Evolutionary conservation across 92 coral and sea anemone genomes (phyloP).

Genomic region (Micromussa lordhowensis): DNA sequence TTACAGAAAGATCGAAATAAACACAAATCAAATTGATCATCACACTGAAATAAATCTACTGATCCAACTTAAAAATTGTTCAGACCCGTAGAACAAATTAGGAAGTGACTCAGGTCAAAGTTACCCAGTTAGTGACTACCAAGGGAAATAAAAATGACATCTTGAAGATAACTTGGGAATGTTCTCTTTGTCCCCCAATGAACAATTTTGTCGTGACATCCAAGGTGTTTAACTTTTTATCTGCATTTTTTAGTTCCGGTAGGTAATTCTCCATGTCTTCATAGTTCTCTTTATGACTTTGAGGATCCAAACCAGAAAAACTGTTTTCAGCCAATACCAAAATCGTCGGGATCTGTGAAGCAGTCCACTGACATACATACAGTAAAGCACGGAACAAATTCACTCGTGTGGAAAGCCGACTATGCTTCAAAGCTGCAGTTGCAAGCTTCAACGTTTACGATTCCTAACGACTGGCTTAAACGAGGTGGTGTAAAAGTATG

Average conservation of each 20-base stretch:
- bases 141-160: too few species aligned
- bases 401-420: constrained; percentile 32
- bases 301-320: neutral
- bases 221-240: neutral
- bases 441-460: neutral
- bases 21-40: neutral
- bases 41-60: too few species aligned
- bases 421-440: neutral
- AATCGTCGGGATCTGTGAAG: neutral
- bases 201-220: neutral
- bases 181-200: neutral
- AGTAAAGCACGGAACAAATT: constrained; percentile 31
- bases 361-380: neutral
- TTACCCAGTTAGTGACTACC: too few species aligned
- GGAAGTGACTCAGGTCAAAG: too few species aligned
- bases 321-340: neutral
- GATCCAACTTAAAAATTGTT: neutral
- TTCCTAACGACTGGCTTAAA: neutral
- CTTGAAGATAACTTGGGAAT: neutral
- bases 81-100: too few species aligned
- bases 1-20: too few species aligned
- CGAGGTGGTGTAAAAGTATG: constrained; percentile 71
- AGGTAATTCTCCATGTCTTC: neutral
- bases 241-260: neutral
- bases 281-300: neutral